Evolutionary conservation across 2,113 vertebrate genomes (phyloP).

Genomic region (Ammodytes marinus): DNA sequence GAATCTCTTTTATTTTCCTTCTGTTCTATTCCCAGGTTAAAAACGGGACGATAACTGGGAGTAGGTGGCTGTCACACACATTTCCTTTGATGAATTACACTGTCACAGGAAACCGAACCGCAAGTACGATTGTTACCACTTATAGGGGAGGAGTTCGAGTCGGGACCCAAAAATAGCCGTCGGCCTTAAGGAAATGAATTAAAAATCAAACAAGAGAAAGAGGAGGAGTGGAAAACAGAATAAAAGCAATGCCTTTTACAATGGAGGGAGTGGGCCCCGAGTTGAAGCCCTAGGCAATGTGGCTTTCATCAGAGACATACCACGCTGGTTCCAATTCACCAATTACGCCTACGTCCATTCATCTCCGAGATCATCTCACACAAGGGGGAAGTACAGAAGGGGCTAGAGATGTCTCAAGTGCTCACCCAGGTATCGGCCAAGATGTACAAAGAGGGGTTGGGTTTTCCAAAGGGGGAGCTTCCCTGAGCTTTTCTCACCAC

Average conservation of each 20-base stretch:
- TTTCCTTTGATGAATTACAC: conserved; percentile 70
- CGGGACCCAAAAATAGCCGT: conserved; percentile 61
- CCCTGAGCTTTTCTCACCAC: conserved; percentile 58
- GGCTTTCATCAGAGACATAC: conserved; percentile 77
- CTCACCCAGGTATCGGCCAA: conserved; percentile 58
- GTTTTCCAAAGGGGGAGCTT: conserved; percentile 50
- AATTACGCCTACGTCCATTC: conserved; percentile 58
- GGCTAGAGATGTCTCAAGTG: conserved; percentile 30
- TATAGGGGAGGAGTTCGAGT: conserved; percentile 56
- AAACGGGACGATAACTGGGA: conserved; percentile 41
- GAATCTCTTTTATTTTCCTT: conserved; percentile 25
- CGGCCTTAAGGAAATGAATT: conserved; percentile 27
- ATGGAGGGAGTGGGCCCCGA: conserved; percentile 63
- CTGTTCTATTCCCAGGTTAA: conserved; percentile 36
- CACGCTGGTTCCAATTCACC: conserved; percentile 58
- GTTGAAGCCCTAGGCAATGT: conserved; percentile 72
- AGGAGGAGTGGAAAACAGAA: conserved; percentile 38
- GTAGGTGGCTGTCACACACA: conserved; percentile 49
- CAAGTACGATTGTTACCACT: conserved; percentile 58
- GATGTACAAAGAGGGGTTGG: conserved; percentile 2
- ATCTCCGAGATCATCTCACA: conserved; percentile 46
- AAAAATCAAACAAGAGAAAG: conserved; percentile 38
- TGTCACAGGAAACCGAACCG: conserved; percentile 42
- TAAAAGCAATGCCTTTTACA: conserved; percentile 63
- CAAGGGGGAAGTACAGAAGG: conserved; percentile 45